Evolutionary conservation across 2,888 invertebrate genomes (phyloP), one percentile per base, ranked within the genome.

Genomic region (Tetragonula carbonaria): DNA sequence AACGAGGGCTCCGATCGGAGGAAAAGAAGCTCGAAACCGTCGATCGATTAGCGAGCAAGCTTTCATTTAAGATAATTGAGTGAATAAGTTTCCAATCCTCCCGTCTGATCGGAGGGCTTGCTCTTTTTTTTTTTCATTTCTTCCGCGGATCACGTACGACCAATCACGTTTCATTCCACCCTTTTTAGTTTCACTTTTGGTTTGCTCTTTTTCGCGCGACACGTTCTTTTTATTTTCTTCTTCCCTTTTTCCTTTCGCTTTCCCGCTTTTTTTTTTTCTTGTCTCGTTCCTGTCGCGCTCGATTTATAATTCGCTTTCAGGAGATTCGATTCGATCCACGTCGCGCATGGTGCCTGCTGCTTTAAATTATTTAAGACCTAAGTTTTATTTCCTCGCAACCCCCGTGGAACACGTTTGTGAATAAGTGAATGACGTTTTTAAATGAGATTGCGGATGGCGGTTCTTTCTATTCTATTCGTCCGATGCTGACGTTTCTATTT

Each of bases 11-110:
- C 21, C 16, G 50, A 28, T 6, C 63, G 33, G 8, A 45, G 45
- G 23, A 68, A 18, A 57, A 57, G 50, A 63, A 62, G 57, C 59
- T 72, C 23, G 59, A 67, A 80, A 73, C 57, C 72, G 72, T 73
- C 63, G 78, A 85, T 86, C 86, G 80, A 87, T 79, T 78, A 84
- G 75, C 45, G 45, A 50, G 38, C 50, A 55, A 50, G 72, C 72
- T 50, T 71, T 84, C 84, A 67, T 81, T 81, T 79, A 68, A 79
- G 74, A 77, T 87, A 87, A 87, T 75, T 70, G 59, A 67, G 66
- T 50, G 74, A 84, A 74, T 57, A 74, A 80, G 70, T 72, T 53
- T 71, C 33, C 6, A 59, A 45, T 28, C 18, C 62, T 74, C 68
- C 4, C 21, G 2, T 53, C 53, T 53, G 11, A 6, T 50, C 21